Conservation (phyloP, 2,113 vertebrate genomes). For the Microcebus tavaratra region DNA sequence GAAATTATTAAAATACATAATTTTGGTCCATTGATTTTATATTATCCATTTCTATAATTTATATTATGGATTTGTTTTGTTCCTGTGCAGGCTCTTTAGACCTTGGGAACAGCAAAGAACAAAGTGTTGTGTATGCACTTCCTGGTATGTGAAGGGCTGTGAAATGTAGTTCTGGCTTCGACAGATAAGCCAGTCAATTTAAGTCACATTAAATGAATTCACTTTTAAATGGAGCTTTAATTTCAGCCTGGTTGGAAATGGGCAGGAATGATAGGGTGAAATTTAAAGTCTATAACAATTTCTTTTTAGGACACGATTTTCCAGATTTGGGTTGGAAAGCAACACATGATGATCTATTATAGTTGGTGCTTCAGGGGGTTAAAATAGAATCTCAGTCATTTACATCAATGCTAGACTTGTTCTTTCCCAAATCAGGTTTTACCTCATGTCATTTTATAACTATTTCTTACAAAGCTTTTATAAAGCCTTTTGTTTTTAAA, state of each 20-base stretch:
- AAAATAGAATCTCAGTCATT: slow-evolving; percentile 58
- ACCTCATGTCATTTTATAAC: not conserved
- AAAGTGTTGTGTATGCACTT: slow-evolving; percentile 60
- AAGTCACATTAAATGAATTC: slow-evolving; percentile 80
- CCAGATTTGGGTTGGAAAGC: slow-evolving; percentile 64
- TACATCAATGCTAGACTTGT: not conserved
- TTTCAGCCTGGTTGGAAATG: slow-evolving; percentile 72
- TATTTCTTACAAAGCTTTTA: not conserved
- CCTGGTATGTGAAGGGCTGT: slow-evolving; percentile 61
- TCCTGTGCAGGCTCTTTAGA: slow-evolving; percentile 39
- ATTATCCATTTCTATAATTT: slow-evolving; percentile 39
- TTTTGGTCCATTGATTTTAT: slow-evolving; percentile 60
- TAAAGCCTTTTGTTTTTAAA: not conserved
- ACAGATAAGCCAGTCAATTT: slow-evolving; percentile 86
- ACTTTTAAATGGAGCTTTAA: slow-evolving; percentile 82
- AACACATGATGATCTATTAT: slow-evolving; percentile 49
- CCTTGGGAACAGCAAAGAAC: slow-evolving; percentile 56
- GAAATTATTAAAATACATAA: slow-evolving; percentile 58
- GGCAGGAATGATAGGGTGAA: slow-evolving; percentile 69
- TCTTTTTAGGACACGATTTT: slow-evolving; percentile 76
- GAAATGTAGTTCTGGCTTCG: slow-evolving; percentile 80
- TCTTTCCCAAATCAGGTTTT: slow-evolving; percentile 1
- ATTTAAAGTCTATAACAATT: slow-evolving; percentile 74
- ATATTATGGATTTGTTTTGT: slow-evolving; percentile 59
- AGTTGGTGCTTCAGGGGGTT: not conserved